Conservation (phyloP, 2,888 invertebrate genomes). For the Sussaba pulchella region DNA sequence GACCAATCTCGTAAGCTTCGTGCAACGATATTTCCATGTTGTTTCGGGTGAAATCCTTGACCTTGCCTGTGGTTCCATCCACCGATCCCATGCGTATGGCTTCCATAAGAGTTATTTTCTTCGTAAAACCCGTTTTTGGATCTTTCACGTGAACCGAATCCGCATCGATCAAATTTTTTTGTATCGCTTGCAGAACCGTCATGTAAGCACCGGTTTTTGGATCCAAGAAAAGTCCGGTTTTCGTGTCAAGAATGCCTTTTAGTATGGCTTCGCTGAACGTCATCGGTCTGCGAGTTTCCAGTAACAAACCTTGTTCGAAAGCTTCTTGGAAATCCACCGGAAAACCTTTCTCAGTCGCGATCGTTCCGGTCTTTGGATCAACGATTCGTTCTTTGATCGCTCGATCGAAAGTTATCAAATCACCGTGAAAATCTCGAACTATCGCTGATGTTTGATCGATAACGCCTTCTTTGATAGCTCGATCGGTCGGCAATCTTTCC, state of each 20-base stretch:
- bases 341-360: conserved; percentile 87
- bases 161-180: conserved; percentile 92
- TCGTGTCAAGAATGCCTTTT: conserved; percentile 92
- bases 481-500: conserved; percentile 92
- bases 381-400: conserved; percentile 92
- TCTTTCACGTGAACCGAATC: conserved; percentile 94
- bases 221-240: conserved; percentile 93
- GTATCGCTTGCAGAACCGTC: conserved; percentile 93
- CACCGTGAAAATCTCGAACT: conserved; percentile 89
- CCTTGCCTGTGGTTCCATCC: conserved; percentile 89
- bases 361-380: conserved; percentile 90
- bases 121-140: conserved; percentile 90
- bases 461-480: conserved; percentile 93
- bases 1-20: conserved; percentile 92
- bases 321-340: conserved; percentile 93
- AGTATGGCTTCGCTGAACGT: conserved; percentile 92
- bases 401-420: conserved; percentile 92
- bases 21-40: conserved; percentile 89
- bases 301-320: conserved; percentile 92
- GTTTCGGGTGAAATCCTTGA: conserved; percentile 89
- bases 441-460: conserved; percentile 94
- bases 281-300: conserved; percentile 93
- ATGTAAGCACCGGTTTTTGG: conserved; percentile 92
- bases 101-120: conserved; percentile 91
- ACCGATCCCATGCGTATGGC: conserved; percentile 92